Base-by-base conservation (phyloP, 2,888 invertebrate genomes). In the Watsonalla binaria region DNA sequence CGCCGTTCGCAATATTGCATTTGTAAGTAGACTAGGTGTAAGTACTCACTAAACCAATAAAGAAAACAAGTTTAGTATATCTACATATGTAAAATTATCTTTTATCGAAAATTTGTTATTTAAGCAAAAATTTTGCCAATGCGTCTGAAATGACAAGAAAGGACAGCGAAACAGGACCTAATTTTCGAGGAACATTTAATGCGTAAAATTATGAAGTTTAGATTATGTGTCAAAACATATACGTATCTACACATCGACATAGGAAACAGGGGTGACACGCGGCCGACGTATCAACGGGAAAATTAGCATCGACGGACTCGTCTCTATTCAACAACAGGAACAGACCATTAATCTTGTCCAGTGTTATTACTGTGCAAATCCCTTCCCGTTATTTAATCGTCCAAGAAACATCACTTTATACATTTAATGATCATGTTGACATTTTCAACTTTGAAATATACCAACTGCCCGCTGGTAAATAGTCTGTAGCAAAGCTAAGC, bases 341-440 rank as follows among this genome's bases (percentile, higher is more conserved):
- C 66, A 63, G 58, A 54, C 65, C 78, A 83, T 84, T 83, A 82
- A 84, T 84, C 84, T 80, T 82, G 75, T 70, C 73, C 74, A 72
- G 65, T 76, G 78, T 76, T 80, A 81, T 77, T 76, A 78, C 75
- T 76, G 74, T 72, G 68, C 63, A 61, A 78, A 78, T 74, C 72
- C 67, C 76, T 77, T 75, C 72, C 75, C 73, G 77, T 80, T 81
- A 80, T 80, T 80, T 74, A 80, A 79, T 82, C 74, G 72, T 65
- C 58, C 61, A 58, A 66, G 65, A 64, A 68, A 69, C 64, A 65
- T 65, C 57, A 66, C 60, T 64, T 65, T 55, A 57, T 62, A 52
- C 53, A 49, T 60, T 58, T 57, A 51, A 51, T 49, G 48, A 42
- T 8, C 42, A 42, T 42, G 42, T 42, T 42, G 8, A 42, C 42